A percentile compares a stretch with the other conserved stretches of the same genome.
These are phyloP conservation scores for Nycticebus coucang DNA, from an alignment of 2,113 vertebrate species.

Conservation along the genomic window DNA sequence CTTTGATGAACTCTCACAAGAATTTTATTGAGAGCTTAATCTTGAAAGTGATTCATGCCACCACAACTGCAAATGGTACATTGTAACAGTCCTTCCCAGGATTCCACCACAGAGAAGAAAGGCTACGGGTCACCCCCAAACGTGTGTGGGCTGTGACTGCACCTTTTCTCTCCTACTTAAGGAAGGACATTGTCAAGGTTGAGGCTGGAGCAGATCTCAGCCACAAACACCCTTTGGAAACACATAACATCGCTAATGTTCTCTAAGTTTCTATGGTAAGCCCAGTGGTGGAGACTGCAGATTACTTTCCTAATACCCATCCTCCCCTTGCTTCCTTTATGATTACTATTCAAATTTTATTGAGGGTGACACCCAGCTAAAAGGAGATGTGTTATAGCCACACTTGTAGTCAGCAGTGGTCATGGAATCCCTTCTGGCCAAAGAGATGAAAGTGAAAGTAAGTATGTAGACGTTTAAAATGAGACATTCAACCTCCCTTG, in stretches of 20 bases:
- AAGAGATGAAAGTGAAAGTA: neutral
- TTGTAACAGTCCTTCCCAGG: neutral
- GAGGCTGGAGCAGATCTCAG: neutral
- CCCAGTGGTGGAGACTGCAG: neutral
- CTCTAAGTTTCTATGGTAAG: neutral
- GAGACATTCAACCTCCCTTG: neutral
- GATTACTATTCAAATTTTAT: neutral
- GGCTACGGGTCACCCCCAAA: neutral
- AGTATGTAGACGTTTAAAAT: neutral
- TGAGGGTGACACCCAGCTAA: neutral
- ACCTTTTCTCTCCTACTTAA: neutral
- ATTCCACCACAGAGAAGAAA: neutral
- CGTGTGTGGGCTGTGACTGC: fast-evolving
- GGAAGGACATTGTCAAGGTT: neutral
- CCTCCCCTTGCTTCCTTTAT: neutral
- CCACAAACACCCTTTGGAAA: neutral
- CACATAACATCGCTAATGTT: neutral
- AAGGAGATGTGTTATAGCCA: neutral
- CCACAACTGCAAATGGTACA: neutral
- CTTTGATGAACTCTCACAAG: neutral
- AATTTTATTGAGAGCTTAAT: neutral
- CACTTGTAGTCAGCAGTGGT: neutral
- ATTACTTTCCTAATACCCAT: neutral
- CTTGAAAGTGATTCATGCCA: neutral
- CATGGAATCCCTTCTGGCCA: neutral